Conservation (phyloP, 2,888 invertebrate species). For the Entomobrya proxima region DNA sequence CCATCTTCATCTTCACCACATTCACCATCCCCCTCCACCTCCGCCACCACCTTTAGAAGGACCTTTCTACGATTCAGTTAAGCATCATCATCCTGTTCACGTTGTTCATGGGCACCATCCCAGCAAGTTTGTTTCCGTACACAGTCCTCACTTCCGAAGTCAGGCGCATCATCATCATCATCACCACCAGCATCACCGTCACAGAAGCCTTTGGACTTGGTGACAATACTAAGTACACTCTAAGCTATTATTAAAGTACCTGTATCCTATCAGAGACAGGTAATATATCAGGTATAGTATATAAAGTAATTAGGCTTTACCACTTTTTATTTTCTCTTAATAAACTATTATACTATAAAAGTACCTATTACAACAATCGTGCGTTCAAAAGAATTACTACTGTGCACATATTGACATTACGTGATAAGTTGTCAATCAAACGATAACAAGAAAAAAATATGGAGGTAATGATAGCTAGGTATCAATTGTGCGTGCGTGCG, state of each 20-base stretch:
- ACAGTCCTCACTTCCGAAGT: constrained; percentile 49
- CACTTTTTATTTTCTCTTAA: background rate
- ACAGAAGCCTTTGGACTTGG: constrained; percentile 24
- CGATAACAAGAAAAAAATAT: too few relatives aligned
- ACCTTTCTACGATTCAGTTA: constrained; percentile 24
- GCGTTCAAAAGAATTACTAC: background rate
- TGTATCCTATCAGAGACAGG: too few relatives aligned
- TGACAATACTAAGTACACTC: background rate
- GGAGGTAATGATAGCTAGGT: too few relatives aligned
- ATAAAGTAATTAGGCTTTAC: background rate
- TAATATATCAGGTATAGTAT: background rate
- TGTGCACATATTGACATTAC: background rate
- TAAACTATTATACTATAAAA: background rate
- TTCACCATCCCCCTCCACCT: constrained; percentile 46
- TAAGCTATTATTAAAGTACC: background rate
- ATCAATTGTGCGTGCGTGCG: too few relatives aligned
- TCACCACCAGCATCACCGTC: background rate
- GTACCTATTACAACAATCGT: too few relatives aligned
- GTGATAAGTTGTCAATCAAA: background rate
- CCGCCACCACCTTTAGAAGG: background rate
- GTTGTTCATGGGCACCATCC: constrained; percentile 53
- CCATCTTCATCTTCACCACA: constrained; percentile 46
- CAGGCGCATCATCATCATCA: constrained; percentile 22
- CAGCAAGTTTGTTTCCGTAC: constrained; percentile 18
- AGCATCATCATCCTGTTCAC: constrained; percentile 39